Percentiles rank a stretch among this genome's conserved stretches.
These are phyloP conservation scores for Ceratitis capitata DNA, from an alignment of 1,140 invertebrate species.

Conservation along the genomic window DNA sequence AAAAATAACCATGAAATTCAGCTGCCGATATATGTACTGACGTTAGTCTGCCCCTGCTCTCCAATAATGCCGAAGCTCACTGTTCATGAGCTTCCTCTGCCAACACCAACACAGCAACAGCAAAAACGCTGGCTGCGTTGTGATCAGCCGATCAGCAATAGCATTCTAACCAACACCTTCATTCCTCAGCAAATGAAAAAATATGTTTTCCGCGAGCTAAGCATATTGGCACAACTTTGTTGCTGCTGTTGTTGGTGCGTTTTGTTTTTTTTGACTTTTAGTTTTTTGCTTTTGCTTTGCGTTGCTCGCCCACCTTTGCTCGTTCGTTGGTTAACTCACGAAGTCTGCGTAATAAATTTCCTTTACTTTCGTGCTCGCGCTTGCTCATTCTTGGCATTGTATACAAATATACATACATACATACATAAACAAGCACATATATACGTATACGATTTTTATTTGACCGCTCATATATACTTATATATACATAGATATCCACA, in stretches of 20 bases:
- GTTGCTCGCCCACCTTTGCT: not conserved
- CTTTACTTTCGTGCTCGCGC: not conserved
- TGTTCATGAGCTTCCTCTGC: not conserved
- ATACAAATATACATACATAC: not conserved
- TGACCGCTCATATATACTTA: not conserved
- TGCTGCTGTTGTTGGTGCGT: not conserved
- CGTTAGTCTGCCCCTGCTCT: not conserved
- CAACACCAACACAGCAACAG: not conserved
- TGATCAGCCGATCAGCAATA: not conserved
- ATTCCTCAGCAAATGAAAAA: not conserved
- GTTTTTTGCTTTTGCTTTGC: not conserved
- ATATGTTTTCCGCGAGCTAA: not conserved
- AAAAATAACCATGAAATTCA: slow-evolving; percentile 60
- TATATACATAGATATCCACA: not conserved
- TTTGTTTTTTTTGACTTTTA: not conserved
- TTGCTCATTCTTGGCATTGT: not conserved
- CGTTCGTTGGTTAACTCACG: not conserved
- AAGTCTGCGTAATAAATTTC: not conserved
- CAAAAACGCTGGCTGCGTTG: not conserved
- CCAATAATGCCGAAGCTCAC: not conserved
- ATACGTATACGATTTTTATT: not conserved
- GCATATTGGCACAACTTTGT: not conserved
- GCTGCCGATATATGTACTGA: not conserved
- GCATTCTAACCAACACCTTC: slow-evolving; percentile 24
- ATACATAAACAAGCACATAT: not conserved